Evolutionary conservation across 2,113 vertebrate genomes (phyloP).

Genomic region (Phyllostomus discolor): DNA sequence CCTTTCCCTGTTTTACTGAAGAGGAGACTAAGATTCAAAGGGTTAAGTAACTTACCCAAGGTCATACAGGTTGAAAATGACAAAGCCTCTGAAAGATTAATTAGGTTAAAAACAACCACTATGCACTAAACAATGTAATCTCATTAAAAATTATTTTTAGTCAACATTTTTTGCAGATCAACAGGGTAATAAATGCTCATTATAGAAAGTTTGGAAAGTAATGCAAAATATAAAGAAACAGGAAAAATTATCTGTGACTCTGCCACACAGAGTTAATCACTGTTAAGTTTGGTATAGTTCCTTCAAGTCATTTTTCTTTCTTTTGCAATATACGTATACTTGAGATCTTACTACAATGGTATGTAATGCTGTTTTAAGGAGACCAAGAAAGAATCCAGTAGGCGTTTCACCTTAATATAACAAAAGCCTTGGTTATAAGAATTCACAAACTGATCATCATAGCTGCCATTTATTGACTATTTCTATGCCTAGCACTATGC

Average conservation of each 20-base stretch:
- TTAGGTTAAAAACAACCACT: background rate
- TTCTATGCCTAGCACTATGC: background rate
- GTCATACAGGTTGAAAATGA: background rate
- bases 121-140: background rate
- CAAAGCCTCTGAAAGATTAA: background rate
- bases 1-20: background rate
- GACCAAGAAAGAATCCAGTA: background rate
- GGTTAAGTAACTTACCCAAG: background rate
- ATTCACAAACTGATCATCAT: background rate
- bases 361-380: background rate
- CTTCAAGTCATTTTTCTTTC: background rate
- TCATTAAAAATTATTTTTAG: background rate
- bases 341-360: background rate
- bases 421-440: background rate
- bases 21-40: constrained; percentile 4
- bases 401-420: background rate
- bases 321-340: background rate
- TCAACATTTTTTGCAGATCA: background rate
- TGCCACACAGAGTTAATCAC: background rate
- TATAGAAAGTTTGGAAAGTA: background rate
- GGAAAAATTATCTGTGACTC: background rate
- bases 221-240: background rate
- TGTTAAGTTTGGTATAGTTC: background rate
- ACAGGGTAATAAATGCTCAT: background rate
- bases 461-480: background rate